A percentile compares a stretch with the other conserved stretches of the same genome.
Conservation (phyloP, 2,113 vertebrate genomes). For the Heterotis niloticus region DNA sequence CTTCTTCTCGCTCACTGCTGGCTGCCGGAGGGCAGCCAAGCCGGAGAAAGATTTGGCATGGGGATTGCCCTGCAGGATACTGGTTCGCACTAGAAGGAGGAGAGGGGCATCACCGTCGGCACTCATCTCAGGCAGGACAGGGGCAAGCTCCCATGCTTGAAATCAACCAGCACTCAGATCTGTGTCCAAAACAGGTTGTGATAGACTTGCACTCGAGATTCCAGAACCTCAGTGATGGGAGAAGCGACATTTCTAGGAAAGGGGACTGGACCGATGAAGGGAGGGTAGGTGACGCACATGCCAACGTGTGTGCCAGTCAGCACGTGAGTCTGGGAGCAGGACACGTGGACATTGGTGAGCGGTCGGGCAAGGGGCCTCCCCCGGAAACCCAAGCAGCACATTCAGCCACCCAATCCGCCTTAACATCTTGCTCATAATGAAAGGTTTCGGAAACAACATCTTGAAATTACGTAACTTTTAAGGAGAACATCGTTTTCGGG, state of each 20-base stretch:
- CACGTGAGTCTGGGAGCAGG: slow-evolving; percentile 46
- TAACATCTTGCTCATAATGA: slow-evolving; percentile 63
- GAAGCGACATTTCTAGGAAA: not conserved
- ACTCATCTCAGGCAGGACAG: no score
- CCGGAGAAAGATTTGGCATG: no score
- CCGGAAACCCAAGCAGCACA: slow-evolving; percentile 48
- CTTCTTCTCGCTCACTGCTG: not conserved
- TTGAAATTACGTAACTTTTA: not conserved
- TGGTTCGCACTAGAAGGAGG: no score
- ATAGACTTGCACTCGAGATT: not conserved
- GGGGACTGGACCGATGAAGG: not conserved
- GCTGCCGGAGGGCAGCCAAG: not conserved
- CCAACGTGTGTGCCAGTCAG: slow-evolving; percentile 19
- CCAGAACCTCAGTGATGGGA: not conserved
- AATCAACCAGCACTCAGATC: no score
- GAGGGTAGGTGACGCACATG: not conserved
- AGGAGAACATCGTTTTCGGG: not conserved
- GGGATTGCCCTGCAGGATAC: no score
- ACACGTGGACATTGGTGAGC: not conserved
- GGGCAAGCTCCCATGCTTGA: no score
- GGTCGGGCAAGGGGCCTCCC: not conserved
- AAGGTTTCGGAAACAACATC: slow-evolving; percentile 54
- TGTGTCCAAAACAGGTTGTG: no score
- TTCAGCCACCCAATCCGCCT: slow-evolving; percentile 49
- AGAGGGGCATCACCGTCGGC: no score